phyloP scores from a whole-genome alignment of 2,797 vertebrate species.

The Spondyliosoma cantharus region DNA sequence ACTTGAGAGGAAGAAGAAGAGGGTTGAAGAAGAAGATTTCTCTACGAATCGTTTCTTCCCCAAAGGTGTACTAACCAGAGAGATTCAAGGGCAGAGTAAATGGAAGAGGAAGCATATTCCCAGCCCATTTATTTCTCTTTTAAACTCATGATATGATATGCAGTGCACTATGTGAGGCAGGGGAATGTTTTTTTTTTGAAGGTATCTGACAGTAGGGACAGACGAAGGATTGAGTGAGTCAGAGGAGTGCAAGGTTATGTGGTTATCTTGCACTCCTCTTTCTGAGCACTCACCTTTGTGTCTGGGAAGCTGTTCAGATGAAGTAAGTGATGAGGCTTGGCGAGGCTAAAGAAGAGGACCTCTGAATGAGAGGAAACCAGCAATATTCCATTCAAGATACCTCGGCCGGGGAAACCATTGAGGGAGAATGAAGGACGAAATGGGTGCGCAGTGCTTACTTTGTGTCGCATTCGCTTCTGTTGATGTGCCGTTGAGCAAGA shows the following conservation, averaged over 20 bases:
- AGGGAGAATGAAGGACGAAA: neutral
- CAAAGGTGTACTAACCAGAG: conserved; percentile 45
- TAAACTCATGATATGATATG: conserved; percentile 21
- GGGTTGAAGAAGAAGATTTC: conserved; percentile 35
- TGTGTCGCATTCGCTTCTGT: conserved; percentile 1
- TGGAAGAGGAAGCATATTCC: conserved; percentile 30
- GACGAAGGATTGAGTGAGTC: conserved; percentile 30
- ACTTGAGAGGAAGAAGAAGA: conserved; percentile 8
- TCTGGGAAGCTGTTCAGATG: conserved; percentile 13
- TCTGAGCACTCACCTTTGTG: conserved; percentile 22
- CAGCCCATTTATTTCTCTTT: conserved; percentile 30
- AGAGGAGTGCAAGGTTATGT: conserved; percentile 15
- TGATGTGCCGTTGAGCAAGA: conserved; percentile 12
- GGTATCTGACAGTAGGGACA: conserved; percentile 16
- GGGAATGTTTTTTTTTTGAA: conserved; percentile 36
- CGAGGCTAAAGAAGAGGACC: neutral
- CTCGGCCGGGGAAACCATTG: neutral
- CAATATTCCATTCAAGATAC: neutral
- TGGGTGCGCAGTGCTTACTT: neutral
- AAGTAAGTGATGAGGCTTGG: conserved; percentile 11
- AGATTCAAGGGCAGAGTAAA: conserved; percentile 14
- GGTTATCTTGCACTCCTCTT: neutral
- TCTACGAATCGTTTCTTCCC: conserved; percentile 38
- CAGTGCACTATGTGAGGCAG: conserved; percentile 15
- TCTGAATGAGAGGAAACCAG: conserved; percentile 10